Evolutionary conservation across 2,113 vertebrate species (phyloP).

Genomic region (Rhizomys pruinosus): DNA sequence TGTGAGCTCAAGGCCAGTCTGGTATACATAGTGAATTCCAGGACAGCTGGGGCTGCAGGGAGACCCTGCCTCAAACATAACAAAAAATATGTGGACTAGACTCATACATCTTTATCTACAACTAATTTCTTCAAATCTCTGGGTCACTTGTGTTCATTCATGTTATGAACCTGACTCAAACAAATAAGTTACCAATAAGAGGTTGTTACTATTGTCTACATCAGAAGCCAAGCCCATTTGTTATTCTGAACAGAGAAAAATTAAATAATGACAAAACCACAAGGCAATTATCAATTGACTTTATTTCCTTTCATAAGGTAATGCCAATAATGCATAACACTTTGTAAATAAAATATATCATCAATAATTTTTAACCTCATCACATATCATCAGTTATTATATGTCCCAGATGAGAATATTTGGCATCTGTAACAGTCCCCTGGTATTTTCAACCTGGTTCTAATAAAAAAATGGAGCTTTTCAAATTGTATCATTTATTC

Average conservation of each 20-base stretch:
- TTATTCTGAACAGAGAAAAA: conserved; percentile 28
- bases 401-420: conserved; percentile 65
- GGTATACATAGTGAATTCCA: no score
- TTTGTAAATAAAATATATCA: conserved; percentile 74
- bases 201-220: not conserved
- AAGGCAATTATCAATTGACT: conserved; percentile 77
- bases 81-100: not conserved
- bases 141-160: not conserved
- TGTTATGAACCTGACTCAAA: not conserved
- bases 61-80: no score
- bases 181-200: not conserved
- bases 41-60: no score
- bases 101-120: not conserved
- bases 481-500: conserved; percentile 52
- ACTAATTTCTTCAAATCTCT: not conserved
- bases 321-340: conserved; percentile 78
- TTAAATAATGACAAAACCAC: conserved; percentile 56
- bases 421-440: conserved; percentile 72
- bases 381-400: conserved; percentile 49
- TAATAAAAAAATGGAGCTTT: conserved; percentile 51
- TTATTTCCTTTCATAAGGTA: conserved; percentile 85
- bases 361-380: not conserved
- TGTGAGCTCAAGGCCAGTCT: no score
- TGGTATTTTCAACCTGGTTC: conserved; percentile 50
- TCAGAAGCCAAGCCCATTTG: not conserved